phyloP scores from a whole-genome alignment of 2,113 vertebrate genomes.

The Notechis scutatus region DNA sequence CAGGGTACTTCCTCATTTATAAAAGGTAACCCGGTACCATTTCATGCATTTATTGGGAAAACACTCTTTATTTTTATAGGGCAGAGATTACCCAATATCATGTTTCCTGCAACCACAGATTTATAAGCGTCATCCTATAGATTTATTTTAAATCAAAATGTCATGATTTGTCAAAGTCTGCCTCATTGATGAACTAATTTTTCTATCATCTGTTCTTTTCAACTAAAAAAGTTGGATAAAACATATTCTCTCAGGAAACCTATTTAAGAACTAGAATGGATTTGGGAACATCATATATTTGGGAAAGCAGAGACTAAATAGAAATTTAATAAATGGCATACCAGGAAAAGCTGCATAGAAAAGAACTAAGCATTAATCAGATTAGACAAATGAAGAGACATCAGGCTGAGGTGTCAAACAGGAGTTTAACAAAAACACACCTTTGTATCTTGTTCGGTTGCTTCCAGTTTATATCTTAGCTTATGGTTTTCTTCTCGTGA shows the following conservation, averaged over 20 bases:
- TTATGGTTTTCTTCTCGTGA: slow-evolving; percentile 29
- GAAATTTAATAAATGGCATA: background rate
- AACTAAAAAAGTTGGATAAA: background rate
- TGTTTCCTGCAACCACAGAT: background rate
- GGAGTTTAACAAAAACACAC: slow-evolving; percentile 33
- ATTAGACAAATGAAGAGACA: background rate
- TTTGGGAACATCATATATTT: background rate
- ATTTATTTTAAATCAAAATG: background rate
- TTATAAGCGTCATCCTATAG: background rate
- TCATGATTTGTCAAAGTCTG: background rate
- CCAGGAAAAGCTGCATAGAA: background rate
- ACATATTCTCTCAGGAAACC: background rate
- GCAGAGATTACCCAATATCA: background rate
- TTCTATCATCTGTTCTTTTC: background rate
- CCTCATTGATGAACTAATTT: background rate
- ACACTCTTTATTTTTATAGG: background rate
- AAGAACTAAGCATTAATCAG: background rate
- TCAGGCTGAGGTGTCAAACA: background rate
- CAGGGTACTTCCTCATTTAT: background rate
- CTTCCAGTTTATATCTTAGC: slow-evolving; percentile 37
- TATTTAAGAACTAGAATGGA: background rate
- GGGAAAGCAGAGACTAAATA: background rate
- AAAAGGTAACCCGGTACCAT: background rate
- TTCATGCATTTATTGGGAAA: background rate
- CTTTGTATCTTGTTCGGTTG: slow-evolving; percentile 54